Evolutionary conservation across 2,797 vertebrate species (phyloP).

Genomic region (Mus minutoides): DNA sequence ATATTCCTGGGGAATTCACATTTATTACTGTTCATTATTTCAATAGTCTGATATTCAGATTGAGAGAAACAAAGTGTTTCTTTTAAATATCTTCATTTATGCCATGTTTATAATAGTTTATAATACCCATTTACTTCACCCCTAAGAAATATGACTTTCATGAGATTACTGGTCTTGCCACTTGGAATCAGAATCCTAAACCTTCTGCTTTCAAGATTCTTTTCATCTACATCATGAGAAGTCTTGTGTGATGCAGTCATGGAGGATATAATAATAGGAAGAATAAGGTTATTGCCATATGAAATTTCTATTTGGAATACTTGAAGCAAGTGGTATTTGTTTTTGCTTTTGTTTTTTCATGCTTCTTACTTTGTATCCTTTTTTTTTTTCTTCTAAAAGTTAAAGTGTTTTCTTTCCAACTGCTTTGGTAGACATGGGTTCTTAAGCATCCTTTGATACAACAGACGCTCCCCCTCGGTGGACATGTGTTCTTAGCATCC

Average conservation of each 20-base stretch:
- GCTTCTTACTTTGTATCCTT: background rate
- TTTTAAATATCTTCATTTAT: background rate
- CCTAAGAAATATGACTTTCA: background rate
- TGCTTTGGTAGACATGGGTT: background rate
- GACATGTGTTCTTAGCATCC: no score
- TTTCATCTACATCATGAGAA: background rate
- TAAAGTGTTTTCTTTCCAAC: background rate
- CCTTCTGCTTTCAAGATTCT: background rate
- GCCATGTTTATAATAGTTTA: background rate
- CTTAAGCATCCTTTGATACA: no score
- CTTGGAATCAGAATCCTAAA: background rate
- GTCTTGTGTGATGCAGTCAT: background rate
- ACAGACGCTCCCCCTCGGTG: no score
- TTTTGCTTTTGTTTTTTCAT: background rate
- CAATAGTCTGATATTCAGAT: background rate
- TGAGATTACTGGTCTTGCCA: background rate
- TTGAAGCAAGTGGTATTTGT: background rate
- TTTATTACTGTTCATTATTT: no score
- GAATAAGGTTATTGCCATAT: background rate
- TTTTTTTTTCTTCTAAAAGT: slow-evolving; percentile 18
- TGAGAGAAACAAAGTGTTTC: background rate
- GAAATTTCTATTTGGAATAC: background rate
- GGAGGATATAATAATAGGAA: background rate
- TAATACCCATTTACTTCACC: background rate
- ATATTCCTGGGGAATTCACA: no score